Evolutionary conservation across 2,113 vertebrate species (phyloP), one percentile per base, ranked within the genome.

Genomic region (Myocastor coypus): DNA sequence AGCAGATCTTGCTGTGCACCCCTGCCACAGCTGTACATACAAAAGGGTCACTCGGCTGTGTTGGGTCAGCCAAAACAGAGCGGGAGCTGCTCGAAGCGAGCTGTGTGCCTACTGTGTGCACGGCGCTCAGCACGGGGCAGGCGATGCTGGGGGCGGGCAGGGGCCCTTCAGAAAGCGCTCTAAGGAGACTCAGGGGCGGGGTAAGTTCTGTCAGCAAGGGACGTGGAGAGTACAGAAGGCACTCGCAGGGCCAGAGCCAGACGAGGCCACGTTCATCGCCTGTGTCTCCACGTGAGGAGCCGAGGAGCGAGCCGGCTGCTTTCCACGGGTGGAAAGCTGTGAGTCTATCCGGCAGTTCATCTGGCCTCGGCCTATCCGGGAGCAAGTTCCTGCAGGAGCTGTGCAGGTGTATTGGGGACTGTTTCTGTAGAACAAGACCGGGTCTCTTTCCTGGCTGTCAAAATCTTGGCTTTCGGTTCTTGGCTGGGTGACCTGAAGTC

Each of bases 281-380:
- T 52, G 30, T 55, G 50, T 75, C 32, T 55, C 84, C 42, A 19
- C 19, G 42, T 77, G 57, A 86, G 59, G 71, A 52, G 19, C 20
- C 61, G 52, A 42, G 82, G 86, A 55, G 42, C 26, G 13, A 59
- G 20, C 37, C 71, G 66, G 24, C 66, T 83, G 52, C 86, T 84
- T 75, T 16, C 42, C 81, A 52, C 73, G 42, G 57, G 61, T 50
- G 85, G 46, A 78, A 37, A 46, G 40, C 7, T 17, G 42, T 87
- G 69, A 86, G 69, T 80, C n/a, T 87, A 59, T 73, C 93, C 95
- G 97, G 95, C 55, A 90, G n/a, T 73, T 78, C 68, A 89, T 94
- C 82, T 73, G 71, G 87, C 22, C 64, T 95, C 37, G 61, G 86
- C 82, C 46, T 12, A 16, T 10, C 52, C 1, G 2, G 71, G 69